Base-by-base conservation (phyloP, 2,797 vertebrate genomes). In the Ibycter americanus region DNA sequence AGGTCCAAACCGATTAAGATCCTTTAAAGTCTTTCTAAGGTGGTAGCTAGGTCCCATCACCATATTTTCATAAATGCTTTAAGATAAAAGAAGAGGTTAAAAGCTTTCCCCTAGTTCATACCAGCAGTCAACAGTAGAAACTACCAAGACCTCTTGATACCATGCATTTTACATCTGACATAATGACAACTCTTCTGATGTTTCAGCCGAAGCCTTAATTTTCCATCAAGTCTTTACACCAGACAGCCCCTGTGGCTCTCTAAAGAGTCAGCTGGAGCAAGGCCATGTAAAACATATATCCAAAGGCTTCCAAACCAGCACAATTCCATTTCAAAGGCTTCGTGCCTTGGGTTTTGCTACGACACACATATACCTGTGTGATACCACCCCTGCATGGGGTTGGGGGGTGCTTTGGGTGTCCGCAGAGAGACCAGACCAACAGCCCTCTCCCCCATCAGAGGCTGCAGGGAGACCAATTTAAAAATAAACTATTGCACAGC, bases 201-300 rank as follows among this genome's bases (percentile, higher is more conserved):
- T 82, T 85, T 51, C 55, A 79, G 49, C 62, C 78, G 66, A 90
- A 21, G 31, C 79, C 63, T 66, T 89, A 73, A 87, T 77, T 91
- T 94, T 85, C 89, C 65, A 63, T 55, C 65, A 66, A 20, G 27
- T 55, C 49, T 78, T 95, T 86, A 67, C 32, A 94, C 19, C 52
- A 83, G 80, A 71, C 80, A 67, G 82, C 52, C 29, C 36, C 61
- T 15, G 5, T 40, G 83, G 56, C 18, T 80, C 58, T 83, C 71
- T n/a, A 34, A 70, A 55, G 70, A 54, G 74, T 66, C 67, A 65
- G 40, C 55, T 73, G 51, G 79, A 88, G 59, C 61, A 90, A 67
- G 36, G 61, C 49, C 73, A 76, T 1, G 2, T 81, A 55, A 90
- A 89, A 80, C 31, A 73, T n/a, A 49, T 3, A 44, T 68, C 44